phyloP scores from a whole-genome alignment of 2,888 invertebrate species.

The Esperia sulphurella region DNA sequence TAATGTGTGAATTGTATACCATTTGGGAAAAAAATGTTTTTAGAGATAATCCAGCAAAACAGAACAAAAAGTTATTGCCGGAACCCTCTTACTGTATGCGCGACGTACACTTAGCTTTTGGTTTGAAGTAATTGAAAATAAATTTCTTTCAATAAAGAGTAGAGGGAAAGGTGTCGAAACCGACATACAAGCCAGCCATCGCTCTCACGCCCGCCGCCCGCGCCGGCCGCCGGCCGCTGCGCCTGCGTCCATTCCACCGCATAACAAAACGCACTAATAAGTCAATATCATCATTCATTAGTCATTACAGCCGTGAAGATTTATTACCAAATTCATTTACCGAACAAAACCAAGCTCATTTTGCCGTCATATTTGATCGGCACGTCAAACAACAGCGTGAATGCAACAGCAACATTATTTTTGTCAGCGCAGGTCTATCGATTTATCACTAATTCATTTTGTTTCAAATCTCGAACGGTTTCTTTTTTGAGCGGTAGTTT shows the following conservation, averaged over 20 bases:
- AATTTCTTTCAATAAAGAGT: no score
- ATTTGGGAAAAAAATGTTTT: no score
- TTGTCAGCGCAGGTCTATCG: conserved; percentile 11
- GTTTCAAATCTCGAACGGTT: conserved; percentile 20
- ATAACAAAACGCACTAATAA: conserved; percentile 7
- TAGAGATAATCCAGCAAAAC: no score
- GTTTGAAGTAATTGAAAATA: no score
- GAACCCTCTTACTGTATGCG: no score
- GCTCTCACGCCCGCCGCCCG: no score
- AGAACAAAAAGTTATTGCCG: no score
- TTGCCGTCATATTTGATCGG: neutral
- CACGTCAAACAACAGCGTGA: neutral
- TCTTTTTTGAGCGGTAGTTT: conserved; percentile 16
- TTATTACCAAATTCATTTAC: conserved; percentile 24
- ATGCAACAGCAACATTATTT: neutral
- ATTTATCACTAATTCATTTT: conserved; percentile 26
- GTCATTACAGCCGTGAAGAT: conserved; percentile 21
- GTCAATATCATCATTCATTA: conserved; percentile 17
- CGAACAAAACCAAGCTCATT: conserved; percentile 9
- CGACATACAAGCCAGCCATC: no score
- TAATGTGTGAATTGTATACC: no score
- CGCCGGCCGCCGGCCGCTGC: no score
- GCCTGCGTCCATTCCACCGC: conserved; percentile 5
- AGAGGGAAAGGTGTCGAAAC: no score
- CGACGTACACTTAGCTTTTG: no score